Evolutionary conservation across 2,888 invertebrate species (phyloP).

Genomic region (Pinctada fucata): DNA sequence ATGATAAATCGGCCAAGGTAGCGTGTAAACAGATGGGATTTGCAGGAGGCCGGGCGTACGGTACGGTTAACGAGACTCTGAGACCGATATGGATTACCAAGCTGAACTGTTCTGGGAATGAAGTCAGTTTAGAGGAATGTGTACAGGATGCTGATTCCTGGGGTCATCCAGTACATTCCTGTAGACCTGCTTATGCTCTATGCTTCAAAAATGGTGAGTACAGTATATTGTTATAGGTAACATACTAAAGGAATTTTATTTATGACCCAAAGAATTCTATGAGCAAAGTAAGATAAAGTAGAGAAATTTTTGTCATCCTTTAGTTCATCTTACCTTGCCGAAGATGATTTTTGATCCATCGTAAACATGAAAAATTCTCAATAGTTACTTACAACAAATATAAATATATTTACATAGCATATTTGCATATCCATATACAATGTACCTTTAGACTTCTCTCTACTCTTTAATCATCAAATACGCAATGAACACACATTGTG

Average conservation of each 20-base stretch:
- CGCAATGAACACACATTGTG: no score
- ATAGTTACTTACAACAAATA: no score
- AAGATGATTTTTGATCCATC: no score
- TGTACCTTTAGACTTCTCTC: no score
- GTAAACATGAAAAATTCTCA: no score
- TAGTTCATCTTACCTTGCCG: no score
- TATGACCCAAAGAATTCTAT: no score
- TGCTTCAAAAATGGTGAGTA: slow-evolving; percentile 53
- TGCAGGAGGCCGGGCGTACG: slow-evolving; percentile 78
- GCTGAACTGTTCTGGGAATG: slow-evolving; percentile 63
- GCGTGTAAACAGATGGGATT: slow-evolving; percentile 63
- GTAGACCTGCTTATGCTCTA: slow-evolving; percentile 57
- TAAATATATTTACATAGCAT: neutral
- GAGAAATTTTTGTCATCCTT: no score
- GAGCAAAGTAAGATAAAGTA: no score
- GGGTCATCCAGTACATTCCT: slow-evolving; percentile 57
- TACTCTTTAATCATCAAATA: no score
- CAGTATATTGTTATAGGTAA: neutral
- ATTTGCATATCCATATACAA: neutral
- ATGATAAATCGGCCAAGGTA: slow-evolving; percentile 55
- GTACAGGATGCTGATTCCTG: slow-evolving; percentile 43
- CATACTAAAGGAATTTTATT: no score
- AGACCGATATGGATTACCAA: slow-evolving; percentile 55
- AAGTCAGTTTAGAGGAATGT: slow-evolving; percentile 58
- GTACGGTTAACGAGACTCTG: slow-evolving; percentile 54